phyloP scores from a whole-genome alignment of 2,113 vertebrate genomes.

The Microtus montanus region DNA sequence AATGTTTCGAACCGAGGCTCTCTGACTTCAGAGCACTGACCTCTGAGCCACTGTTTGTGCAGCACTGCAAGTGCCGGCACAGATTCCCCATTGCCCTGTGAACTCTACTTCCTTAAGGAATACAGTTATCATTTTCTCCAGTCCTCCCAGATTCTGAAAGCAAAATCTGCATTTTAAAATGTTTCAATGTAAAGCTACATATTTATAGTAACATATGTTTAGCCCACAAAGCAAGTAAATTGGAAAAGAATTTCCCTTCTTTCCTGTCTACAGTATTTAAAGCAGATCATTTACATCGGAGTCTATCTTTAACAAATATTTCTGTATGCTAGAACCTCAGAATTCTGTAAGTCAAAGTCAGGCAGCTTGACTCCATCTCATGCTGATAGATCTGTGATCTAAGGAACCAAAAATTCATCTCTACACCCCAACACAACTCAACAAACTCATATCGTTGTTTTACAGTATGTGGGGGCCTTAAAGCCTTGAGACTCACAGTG shows the following conservation, averaged over 20 bases:
- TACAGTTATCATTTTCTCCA: neutral
- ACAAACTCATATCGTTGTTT: neutral
- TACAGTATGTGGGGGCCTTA: neutral
- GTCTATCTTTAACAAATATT: neutral
- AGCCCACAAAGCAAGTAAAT: conserved; percentile 17
- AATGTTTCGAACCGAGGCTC: neutral
- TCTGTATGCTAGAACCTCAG: neutral
- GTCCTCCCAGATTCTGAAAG: neutral
- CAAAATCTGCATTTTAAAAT: conserved; percentile 5
- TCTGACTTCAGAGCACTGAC: neutral
- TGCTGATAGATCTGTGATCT: neutral
- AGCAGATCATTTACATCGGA: neutral
- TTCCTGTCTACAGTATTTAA: neutral
- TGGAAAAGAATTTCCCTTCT: conserved; percentile 23
- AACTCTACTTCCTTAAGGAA: neutral
- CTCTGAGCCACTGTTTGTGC: neutral
- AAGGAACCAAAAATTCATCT: neutral
- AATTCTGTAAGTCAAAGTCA: neutral
- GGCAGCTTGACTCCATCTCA: neutral
- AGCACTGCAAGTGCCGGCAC: neutral
- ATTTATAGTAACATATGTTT: neutral
- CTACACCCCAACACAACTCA: neutral
- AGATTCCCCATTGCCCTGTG: neutral
- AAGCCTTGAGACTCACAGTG: neutral
- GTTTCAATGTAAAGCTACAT: neutral